phyloP scores from a whole-genome alignment of 2,113 vertebrate species.

The Isurus oxyrinchus region DNA sequence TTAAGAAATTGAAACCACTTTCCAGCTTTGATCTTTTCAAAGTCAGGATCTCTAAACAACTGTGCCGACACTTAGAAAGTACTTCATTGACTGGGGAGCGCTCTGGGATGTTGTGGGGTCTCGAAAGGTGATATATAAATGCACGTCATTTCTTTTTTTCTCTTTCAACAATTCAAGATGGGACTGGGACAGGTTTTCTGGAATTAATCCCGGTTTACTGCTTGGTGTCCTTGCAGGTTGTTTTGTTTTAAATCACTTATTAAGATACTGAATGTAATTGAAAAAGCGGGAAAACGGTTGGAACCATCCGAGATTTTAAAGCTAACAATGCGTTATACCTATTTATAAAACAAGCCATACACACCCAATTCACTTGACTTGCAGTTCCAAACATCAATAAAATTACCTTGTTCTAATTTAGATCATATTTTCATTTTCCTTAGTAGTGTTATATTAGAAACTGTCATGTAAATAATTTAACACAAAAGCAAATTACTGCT shows the following conservation, averaged over 20 bases:
- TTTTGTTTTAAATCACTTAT: background rate
- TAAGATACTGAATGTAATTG: background rate
- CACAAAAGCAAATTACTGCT: background rate
- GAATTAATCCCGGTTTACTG: background rate
- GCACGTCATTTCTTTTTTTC: background rate
- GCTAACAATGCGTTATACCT: no score
- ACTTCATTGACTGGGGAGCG: background rate
- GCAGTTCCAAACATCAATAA: background rate
- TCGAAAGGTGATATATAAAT: background rate
- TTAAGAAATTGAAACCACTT: background rate
- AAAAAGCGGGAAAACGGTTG: background rate
- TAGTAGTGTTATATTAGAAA: background rate
- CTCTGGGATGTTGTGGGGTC: background rate
- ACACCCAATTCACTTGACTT: background rate
- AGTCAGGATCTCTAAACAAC: background rate
- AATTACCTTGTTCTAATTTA: no score
- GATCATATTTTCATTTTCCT: background rate
- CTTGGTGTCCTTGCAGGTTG: no score
- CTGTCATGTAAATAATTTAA: background rate
- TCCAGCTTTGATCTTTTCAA: background rate
- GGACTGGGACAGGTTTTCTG: background rate
- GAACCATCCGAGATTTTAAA: background rate
- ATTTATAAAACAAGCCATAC: background rate
- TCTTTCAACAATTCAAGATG: background rate
- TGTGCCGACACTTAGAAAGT: background rate